These are phyloP conservation scores for Sebastes vulpes DNA, from an alignment of 2,797 vertebrate species.

Conservation along the genomic window DNA sequence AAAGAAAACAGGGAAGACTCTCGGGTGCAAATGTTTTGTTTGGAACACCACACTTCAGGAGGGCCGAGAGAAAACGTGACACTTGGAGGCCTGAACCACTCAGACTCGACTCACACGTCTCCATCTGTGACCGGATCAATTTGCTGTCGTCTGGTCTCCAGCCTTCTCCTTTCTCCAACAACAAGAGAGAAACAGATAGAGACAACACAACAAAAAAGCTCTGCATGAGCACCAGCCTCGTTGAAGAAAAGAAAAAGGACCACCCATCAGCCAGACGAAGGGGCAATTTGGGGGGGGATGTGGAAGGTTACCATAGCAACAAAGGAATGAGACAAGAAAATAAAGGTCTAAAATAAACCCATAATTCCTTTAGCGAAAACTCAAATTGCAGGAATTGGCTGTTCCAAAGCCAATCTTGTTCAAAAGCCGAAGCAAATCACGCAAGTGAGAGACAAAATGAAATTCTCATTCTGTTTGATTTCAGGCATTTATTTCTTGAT, in stretches of 20 bases:
- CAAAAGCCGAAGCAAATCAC: conserved; percentile 58
- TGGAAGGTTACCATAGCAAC: conserved; percentile 88
- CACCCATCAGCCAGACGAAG: conserved; percentile 72
- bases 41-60: conserved; percentile 41
- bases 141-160: conserved; percentile 51
- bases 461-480: conserved; percentile 63
- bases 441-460: conserved; percentile 42
- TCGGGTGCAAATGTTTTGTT: conserved; percentile 39
- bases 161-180: conserved; percentile 13
- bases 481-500: conserved; percentile 70
- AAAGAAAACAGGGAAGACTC: conserved; percentile 12
- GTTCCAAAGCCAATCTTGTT: conserved; percentile 59
- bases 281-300: conserved; percentile 77
- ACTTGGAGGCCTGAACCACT: conserved; percentile 47
- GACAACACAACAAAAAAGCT: conserved; percentile 28
- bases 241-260: conserved; percentile 61
- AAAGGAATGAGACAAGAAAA: conserved; percentile 80
- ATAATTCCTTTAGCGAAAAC: conserved; percentile 76
- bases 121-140: conserved; percentile 61
- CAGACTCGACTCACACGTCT: conserved; percentile 49
- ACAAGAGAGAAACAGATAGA: background rate
- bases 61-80: conserved; percentile 53
- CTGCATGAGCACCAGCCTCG: conserved; percentile 34
- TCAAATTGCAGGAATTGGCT: conserved; percentile 70
- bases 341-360: conserved; percentile 81